phyloP scores from a whole-genome alignment of 2,797 vertebrate genomes.

The Tinamus major region DNA sequence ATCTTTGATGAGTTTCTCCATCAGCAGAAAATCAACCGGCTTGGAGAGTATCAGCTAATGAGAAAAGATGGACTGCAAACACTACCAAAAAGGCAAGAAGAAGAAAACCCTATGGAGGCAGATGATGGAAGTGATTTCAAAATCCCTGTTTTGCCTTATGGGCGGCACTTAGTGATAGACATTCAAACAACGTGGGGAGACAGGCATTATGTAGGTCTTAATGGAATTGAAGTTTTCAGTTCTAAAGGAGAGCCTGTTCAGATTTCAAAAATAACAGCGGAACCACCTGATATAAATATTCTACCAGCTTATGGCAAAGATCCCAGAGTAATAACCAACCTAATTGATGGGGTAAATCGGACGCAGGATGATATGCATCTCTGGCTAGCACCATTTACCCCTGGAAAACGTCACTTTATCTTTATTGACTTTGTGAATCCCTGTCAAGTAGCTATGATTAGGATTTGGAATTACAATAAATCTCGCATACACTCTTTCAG shows the following conservation, averaged over 20 bases:
- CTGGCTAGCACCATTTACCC: constrained; percentile 95
- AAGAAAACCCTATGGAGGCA: constrained; percentile 59
- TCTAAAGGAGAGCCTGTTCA: constrained; percentile 88
- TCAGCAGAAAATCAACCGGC: constrained; percentile 80
- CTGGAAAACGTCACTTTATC: constrained; percentile 86
- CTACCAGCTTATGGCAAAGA: constrained; percentile 92
- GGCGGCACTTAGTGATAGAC: constrained; percentile 87
- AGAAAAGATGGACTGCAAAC: constrained; percentile 55
- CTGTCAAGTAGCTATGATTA: constrained; percentile 92
- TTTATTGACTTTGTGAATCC: constrained; percentile 86
- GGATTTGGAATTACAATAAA: constrained; percentile 99
- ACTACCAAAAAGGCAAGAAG: constrained; percentile 58
- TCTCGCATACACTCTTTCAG: constrained; percentile 97
- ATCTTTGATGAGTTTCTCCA: constrained; percentile 94
- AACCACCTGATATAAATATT: constrained; percentile 93
- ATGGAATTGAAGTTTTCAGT: constrained; percentile 93
- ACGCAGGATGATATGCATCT: constrained; percentile 99
- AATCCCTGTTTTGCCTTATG: constrained; percentile 92
- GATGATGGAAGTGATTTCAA: constrained; percentile 84
- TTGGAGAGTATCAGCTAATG: neutral
- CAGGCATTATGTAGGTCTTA: constrained; percentile 95
- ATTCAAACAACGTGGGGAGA: constrained; percentile 96
- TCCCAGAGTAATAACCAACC: constrained; percentile 88
- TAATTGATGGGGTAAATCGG: constrained; percentile 90
- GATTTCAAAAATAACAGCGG: constrained; percentile 83